Evolutionary conservation across 2,113 vertebrate species (phyloP).

Genomic region (Actinemys pallida): DNA sequence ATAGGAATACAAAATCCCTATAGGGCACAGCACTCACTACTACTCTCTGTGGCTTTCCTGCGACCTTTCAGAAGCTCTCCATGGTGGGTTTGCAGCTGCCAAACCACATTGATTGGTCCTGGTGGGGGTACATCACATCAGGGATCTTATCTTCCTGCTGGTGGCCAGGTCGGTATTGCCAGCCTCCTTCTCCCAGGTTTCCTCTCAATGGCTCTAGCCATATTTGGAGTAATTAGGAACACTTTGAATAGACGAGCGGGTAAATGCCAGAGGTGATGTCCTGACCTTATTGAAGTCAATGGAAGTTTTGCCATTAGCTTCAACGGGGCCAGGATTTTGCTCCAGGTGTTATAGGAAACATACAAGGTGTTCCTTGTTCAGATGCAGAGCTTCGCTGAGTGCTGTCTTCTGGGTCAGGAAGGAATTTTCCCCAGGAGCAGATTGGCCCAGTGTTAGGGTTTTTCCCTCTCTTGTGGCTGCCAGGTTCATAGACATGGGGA

Average conservation of each 20-base stretch:
- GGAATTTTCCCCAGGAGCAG: neutral
- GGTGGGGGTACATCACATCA: rapidly evolving
- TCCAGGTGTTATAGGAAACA: neutral
- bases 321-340: neutral
- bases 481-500: neutral
- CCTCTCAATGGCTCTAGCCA: neutral
- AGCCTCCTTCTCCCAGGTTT: neutral
- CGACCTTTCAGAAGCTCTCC: neutral
- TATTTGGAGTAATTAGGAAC: neutral
- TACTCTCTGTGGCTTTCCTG: neutral
- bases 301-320: neutral
- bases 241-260: neutral
- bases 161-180: neutral
- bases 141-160: neutral
- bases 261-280: neutral
- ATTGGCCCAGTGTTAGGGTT: neutral
- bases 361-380: neutral
- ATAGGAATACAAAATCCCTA: neutral
- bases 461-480: neutral
- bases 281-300: neutral
- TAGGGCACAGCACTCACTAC: neutral
- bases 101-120: neutral
- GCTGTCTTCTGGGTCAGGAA: neutral
- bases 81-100: neutral
- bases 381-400: neutral